Conservation (phyloP, 2,888 invertebrate species). For the Exephanes ischioxanthus region DNA sequence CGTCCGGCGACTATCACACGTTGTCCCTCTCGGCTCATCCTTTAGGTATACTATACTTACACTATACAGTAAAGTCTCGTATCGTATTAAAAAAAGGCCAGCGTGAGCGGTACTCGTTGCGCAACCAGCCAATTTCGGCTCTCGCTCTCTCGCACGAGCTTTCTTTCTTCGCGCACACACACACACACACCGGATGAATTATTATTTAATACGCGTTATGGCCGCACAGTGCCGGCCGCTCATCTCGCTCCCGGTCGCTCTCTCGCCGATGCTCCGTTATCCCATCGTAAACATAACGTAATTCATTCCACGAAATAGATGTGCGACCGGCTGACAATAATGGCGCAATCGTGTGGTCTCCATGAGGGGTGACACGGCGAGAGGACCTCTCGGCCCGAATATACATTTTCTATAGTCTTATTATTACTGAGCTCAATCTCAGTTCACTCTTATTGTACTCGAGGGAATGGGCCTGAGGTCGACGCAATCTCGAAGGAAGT, state of each 20-base stretch:
- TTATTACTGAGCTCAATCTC: conserved; percentile 36
- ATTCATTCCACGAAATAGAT: conserved; percentile 70
- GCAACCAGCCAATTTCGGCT: conserved; percentile 64
- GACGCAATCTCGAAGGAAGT: conserved; percentile 4
- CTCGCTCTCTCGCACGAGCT: conserved; percentile 43
- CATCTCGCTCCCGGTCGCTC: conserved; percentile 30
- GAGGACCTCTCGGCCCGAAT: conserved; percentile 47
- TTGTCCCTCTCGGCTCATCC: conserved; percentile 14
- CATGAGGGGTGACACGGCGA: conserved; percentile 53
- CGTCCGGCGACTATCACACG: conserved; percentile 21
- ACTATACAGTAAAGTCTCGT: conserved; percentile 8
- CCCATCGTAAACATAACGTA: conserved; percentile 73
- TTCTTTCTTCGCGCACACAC: conserved; percentile 36
- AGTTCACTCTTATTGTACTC: conserved; percentile 24
- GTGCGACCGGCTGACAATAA: conserved; percentile 65
- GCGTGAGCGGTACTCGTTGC: conserved; percentile 62
- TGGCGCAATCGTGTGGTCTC: conserved; percentile 56
- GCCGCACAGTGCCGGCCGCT: conserved; percentile 57
- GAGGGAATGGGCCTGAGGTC: neutral
- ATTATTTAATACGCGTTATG: conserved; percentile 74
- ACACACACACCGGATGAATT: conserved; percentile 66
- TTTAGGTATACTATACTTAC: conserved; percentile 9
- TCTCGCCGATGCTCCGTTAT: conserved; percentile 64
- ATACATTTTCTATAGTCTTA: conserved; percentile 25
- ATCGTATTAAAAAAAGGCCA: conserved; percentile 32